Evolutionary conservation across 2,888 invertebrate species (phyloP), one percentile per base, ranked within the genome.

Genomic region (Caenorhabditis sp.): DNA sequence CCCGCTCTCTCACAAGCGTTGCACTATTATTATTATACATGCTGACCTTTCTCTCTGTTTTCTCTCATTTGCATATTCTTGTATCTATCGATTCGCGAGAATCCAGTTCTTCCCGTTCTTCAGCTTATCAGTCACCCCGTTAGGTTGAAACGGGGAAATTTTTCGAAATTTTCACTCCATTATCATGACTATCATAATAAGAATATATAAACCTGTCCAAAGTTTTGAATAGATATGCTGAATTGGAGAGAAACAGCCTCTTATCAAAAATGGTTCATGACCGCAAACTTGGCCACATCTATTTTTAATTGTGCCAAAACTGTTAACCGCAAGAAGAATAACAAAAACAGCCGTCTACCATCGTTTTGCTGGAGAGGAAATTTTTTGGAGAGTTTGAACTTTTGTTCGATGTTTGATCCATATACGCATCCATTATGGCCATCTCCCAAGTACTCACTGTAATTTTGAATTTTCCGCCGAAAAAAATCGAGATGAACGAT

Each of bases 351-450:
- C 12, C 28, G 19, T 8, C 47, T 47, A 28, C 44, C 44, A 61
- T 61, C 41, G 49, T 35, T 35, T 26, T 31, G 24, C 10, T 41
- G n/a, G n/a, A n/a, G 16, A n/a, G 3, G 26, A 10, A 49, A 28
- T 24, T 22, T 28, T 44, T 14, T 14, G 63, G 41, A 64, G 63
- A 75, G 75, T 76, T 76, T 77, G 77, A 77, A 70, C 70, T 77
- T 70, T 70, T 69, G 77, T 56, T 77, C 77, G 70, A 70, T 77
- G 77, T 77, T 77, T 77, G 69, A 77, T 77, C 77, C 61, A 56
- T 26, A 2, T 22, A 10, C n/a, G 8, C 49, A 51, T 24, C 51
- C 51, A 14, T n/a, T n/a, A 16, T 44, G n/a, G 16, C n/a, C n/a
- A n/a, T n/a, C 10, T 44, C 16, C 5, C 19, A 19, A 47, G 47